Percentiles rank a stretch among this genome's conserved stretches.
Evolutionary conservation across 2,888 invertebrate species (phyloP).

Genomic region (Archips crataeganus): DNA sequence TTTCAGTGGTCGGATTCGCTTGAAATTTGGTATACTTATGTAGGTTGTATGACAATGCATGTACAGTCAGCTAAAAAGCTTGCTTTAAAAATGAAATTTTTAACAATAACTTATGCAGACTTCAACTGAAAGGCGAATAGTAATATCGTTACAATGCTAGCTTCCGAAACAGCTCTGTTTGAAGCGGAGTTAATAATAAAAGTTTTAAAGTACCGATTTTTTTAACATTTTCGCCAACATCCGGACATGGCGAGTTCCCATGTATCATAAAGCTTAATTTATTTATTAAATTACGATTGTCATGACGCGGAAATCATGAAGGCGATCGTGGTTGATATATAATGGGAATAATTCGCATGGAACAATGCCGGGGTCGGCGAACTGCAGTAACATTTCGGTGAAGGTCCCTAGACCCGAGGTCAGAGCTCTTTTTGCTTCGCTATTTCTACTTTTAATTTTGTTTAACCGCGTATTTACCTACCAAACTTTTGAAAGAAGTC

Average conservation of each 20-base stretch:
- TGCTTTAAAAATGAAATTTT: too few relatives aligned
- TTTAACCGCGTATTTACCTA: constrained; percentile 44
- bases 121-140: too few relatives aligned
- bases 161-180: not conserved
- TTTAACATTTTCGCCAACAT: not conserved
- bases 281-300: constrained; percentile 66
- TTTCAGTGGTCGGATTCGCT: too few relatives aligned
- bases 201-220: not conserved
- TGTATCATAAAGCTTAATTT: constrained; percentile 72
- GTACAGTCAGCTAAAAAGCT: too few relatives aligned
- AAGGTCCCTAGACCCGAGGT: constrained; percentile 80
- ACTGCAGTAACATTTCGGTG: constrained; percentile 80
- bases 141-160: not conserved
- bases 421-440: constrained; percentile 49
- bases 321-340: constrained; percentile 74
- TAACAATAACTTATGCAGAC: too few relatives aligned
- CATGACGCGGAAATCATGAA: constrained; percentile 81
- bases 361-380: constrained; percentile 80
- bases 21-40: too few relatives aligned
- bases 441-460: constrained; percentile 55
- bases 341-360: constrained; percentile 75
- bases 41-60: too few relatives aligned
- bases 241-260: constrained; percentile 55
- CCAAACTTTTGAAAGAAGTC: not conserved
- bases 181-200: not conserved